Conservation (phyloP, 2,888 invertebrate species). For the Slavum lentiscoides region DNA sequence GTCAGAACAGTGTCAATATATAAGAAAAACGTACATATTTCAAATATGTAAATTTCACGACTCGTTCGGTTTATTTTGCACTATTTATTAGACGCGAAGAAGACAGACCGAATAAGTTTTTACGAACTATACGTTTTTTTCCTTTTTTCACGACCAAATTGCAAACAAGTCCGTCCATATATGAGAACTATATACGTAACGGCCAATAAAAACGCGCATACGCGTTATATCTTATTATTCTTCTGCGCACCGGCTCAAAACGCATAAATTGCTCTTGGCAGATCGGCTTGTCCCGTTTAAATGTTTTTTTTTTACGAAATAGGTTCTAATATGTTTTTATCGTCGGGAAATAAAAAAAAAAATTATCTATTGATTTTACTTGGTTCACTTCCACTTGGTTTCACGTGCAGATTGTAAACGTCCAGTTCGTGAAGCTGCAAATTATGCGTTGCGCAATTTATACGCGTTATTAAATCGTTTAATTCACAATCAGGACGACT, state of each 20-base stretch:
- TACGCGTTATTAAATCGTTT: too few relatives aligned
- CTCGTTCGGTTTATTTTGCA: not conserved
- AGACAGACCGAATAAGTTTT: conserved; percentile 13
- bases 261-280: not conserved
- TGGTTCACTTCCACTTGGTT: too few relatives aligned
- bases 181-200: not conserved
- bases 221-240: not conserved
- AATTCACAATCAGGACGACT: too few relatives aligned
- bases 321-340: too few relatives aligned
- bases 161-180: not conserved
- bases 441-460: too few relatives aligned
- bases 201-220: not conserved
- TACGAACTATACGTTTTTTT: not conserved
- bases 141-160: not conserved
- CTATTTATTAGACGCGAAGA: not conserved
- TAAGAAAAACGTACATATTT: not conserved
- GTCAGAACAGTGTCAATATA: not conserved
- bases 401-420: too few relatives aligned
- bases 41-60: not conserved
- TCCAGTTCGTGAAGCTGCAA: too few relatives aligned
- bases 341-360: too few relatives aligned
- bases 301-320: not conserved
- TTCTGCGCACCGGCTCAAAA: not conserved
- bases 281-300: not conserved
- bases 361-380: too few relatives aligned